phyloP scores from a whole-genome alignment of 2,797 vertebrate species.

The Acropternis orthonyx region DNA sequence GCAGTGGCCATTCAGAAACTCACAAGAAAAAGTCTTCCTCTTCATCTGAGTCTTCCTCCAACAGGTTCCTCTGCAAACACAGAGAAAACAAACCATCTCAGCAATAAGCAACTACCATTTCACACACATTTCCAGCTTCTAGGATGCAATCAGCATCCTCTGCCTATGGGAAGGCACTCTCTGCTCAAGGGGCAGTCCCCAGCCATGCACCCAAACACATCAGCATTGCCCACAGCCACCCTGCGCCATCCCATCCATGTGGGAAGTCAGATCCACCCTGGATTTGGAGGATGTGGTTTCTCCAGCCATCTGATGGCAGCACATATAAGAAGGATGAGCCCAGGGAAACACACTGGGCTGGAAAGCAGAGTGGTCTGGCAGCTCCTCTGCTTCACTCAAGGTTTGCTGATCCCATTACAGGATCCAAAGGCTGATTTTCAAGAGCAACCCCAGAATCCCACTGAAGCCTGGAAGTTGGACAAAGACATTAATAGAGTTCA shows the following conservation, averaged over 20 bases:
- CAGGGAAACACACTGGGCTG: background rate
- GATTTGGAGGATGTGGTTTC: rapidly evolving
- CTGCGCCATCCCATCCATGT: rapidly evolving
- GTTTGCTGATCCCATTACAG: background rate
- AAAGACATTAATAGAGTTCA: background rate
- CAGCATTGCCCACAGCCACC: background rate
- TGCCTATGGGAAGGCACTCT: background rate
- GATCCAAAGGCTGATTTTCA: background rate
- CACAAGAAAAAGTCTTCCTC: constrained; percentile 98
- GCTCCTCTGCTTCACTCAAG: background rate
- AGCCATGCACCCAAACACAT: background rate
- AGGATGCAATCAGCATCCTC: background rate
- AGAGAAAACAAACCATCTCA: background rate
- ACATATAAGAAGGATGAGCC: background rate
- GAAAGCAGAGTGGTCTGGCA: background rate
- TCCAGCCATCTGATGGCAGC: background rate
- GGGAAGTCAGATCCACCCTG: background rate
- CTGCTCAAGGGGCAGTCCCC: background rate
- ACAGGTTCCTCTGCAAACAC: constrained; percentile 88
- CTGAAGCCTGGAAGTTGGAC: background rate
- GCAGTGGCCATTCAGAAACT: constrained; percentile 59
- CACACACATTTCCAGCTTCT: background rate
- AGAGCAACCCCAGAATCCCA: background rate
- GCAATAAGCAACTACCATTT: background rate
- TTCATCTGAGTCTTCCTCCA: constrained; percentile 98